Conservation (phyloP, 2,797 vertebrate genomes). For the Cyclopterus lumpus region DNA sequence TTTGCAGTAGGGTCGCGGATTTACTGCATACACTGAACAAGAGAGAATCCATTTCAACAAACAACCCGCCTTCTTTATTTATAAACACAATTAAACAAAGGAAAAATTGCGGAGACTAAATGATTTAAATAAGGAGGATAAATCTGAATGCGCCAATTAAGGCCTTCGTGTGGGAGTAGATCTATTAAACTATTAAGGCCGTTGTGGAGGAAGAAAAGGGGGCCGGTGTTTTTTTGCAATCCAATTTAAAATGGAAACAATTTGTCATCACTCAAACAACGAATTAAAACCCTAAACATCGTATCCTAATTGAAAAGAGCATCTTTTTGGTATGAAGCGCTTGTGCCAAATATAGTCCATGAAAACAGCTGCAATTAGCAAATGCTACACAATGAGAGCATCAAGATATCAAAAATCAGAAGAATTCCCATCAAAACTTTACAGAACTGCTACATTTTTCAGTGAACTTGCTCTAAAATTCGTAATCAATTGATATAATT, state of each 20-base stretch:
- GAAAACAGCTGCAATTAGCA: constrained; percentile 77
- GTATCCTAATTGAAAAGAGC: constrained; percentile 34
- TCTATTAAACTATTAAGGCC: constrained; percentile 75
- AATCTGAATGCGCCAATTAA: constrained; percentile 69
- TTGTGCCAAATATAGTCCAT: constrained; percentile 51
- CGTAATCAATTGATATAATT: constrained; percentile 30
- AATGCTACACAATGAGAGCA: constrained; percentile 58
- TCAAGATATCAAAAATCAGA: constrained; percentile 32
- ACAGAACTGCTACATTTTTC: constrained; percentile 21
- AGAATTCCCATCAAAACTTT: constrained; percentile 59
- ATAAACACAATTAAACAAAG: constrained; percentile 36
- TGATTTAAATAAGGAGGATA: constrained; percentile 59
- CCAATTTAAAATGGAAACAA: constrained; percentile 54
- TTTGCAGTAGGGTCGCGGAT: constrained; percentile 73
- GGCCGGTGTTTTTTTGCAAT: constrained; percentile 63
- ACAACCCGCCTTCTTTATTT: constrained; percentile 26
- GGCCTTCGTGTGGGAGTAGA: constrained; percentile 70
- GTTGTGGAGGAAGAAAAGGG: constrained; percentile 13
- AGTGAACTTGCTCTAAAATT: constrained; percentile 32
- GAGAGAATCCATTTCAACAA: constrained; percentile 46
- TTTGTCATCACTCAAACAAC: constrained; percentile 36
- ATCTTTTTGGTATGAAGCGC: constrained; percentile 38
- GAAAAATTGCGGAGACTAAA: constrained; percentile 20
- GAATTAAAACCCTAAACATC: constrained; percentile 31
- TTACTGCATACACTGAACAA: constrained; percentile 61